Percentiles rank a stretch among this genome's conserved stretches.
These are phyloP conservation scores for Tenualosa ilisha DNA, from an alignment of 2,797 vertebrate species.

Conservation along the genomic window DNA sequence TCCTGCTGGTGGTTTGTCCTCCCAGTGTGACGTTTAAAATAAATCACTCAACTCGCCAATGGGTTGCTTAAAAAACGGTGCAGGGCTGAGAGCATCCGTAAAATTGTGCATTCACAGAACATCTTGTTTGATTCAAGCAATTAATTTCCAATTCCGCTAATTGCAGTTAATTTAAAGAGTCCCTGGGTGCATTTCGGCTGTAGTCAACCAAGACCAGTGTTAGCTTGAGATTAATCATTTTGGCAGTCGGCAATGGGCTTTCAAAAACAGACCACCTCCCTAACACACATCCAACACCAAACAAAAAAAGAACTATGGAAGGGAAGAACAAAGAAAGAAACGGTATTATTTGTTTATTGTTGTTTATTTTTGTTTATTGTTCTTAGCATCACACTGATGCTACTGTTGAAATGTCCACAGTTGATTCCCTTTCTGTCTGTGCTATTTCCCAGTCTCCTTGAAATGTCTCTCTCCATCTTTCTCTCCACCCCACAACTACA, in stretches of 20 bases:
- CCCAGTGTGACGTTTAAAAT: neutral
- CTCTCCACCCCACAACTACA: neutral
- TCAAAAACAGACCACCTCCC: neutral
- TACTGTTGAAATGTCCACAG: neutral
- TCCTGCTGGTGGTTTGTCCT: neutral
- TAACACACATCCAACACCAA: neutral
- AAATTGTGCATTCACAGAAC: slow-evolving; percentile 7
- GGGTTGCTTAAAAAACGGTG: slow-evolving; percentile 12
- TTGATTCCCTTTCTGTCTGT: neutral
- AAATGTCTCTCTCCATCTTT: neutral
- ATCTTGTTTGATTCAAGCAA: slow-evolving; percentile 17
- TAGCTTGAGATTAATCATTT: slow-evolving; percentile 25
- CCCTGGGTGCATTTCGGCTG: slow-evolving; percentile 32
- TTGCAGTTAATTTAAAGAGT: slow-evolving; percentile 39
- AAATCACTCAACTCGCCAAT: slow-evolving; percentile 3
- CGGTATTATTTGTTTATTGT: neutral
- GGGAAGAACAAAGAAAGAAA: neutral
- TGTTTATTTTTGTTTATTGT: too few species aligned
- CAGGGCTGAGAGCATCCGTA: neutral
- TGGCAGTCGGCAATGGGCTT: slow-evolving; percentile 10
- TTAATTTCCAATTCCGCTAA: slow-evolving; percentile 41
- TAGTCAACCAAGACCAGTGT: slow-evolving; percentile 33
- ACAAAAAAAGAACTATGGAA: neutral
- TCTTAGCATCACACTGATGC: neutral
- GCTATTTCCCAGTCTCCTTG: neutral